Conservation (phyloP, 2,797 vertebrate species). For the Rhinichthys osculus region DNA sequence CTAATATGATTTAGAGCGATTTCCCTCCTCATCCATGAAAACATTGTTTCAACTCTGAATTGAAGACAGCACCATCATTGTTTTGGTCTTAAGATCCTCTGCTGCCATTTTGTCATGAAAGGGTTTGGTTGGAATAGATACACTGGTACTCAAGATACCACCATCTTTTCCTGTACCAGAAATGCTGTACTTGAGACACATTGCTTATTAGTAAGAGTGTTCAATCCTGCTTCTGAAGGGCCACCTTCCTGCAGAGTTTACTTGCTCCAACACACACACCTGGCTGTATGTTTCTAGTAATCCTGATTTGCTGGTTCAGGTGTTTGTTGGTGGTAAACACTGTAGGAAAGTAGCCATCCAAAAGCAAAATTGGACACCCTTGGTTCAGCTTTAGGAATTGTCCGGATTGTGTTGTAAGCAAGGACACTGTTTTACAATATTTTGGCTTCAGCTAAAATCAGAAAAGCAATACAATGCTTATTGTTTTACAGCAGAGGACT, state of each 20-base stretch:
- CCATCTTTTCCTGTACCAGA: background rate
- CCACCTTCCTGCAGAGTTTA: background rate
- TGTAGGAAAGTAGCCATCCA: background rate
- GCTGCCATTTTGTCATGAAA: constrained; percentile 19
- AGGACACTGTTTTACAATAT: background rate
- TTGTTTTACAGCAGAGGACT: background rate
- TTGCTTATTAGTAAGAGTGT: background rate
- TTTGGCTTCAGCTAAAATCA: background rate
- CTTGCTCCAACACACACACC: background rate
- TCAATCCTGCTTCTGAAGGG: background rate
- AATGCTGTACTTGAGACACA: background rate
- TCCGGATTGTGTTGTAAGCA: background rate
- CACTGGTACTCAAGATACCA: background rate
- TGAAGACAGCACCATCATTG: constrained; percentile 9
- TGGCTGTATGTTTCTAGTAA: background rate
- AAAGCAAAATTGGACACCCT: background rate
- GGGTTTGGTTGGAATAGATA: background rate
- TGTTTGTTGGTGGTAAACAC: background rate
- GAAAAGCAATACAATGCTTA: background rate
- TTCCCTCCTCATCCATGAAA: background rate
- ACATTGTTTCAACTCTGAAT: background rate
- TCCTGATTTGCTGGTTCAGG: background rate
- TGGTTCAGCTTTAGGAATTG: background rate
- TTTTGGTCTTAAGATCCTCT: constrained; percentile 2
- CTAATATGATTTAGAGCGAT: constrained; percentile 35